Evolutionary conservation across 64 coral and sea anemone genomes (phyloP).

Genomic region (Montipora capricornis): DNA sequence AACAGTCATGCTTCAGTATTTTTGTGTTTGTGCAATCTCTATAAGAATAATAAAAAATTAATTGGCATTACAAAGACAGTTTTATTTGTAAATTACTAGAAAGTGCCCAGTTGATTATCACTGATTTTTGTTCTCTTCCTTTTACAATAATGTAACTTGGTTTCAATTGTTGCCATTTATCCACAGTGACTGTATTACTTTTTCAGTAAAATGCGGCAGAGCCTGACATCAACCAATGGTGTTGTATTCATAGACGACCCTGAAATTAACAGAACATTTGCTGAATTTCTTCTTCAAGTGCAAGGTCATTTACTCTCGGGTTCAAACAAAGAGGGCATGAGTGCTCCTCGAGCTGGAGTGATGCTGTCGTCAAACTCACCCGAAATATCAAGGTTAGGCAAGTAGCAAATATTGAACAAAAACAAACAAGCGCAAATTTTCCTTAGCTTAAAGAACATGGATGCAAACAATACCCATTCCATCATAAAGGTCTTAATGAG

Average conservation of each 20-base stretch:
- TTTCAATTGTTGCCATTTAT: neutral
- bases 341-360: neutral
- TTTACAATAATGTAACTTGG: neutral
- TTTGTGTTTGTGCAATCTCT: too few species aligned
- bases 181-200: neutral
- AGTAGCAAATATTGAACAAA: neutral
- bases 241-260: constrained; percentile 46
- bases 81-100: too few species aligned
- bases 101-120: too few species aligned
- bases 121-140: too few species aligned
- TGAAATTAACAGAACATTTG: constrained; percentile 26
- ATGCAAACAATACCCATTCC: too few species aligned
- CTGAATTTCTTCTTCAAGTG: constrained; percentile 42
- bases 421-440: too few species aligned
- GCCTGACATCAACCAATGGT: neutral
- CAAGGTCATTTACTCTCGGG: constrained; percentile 5
- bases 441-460: too few species aligned
- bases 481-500: too few species aligned
- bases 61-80: too few species aligned
- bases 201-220: constrained; percentile 29
- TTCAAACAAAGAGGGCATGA: constrained; percentile 38
- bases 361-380: neutral
- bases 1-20: too few species aligned
- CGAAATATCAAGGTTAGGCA: neutral
- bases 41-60: too few species aligned